Evolutionary conservation across 2,888 invertebrate species (phyloP).

Genomic region (Tanytarsus gracilentus): DNA sequence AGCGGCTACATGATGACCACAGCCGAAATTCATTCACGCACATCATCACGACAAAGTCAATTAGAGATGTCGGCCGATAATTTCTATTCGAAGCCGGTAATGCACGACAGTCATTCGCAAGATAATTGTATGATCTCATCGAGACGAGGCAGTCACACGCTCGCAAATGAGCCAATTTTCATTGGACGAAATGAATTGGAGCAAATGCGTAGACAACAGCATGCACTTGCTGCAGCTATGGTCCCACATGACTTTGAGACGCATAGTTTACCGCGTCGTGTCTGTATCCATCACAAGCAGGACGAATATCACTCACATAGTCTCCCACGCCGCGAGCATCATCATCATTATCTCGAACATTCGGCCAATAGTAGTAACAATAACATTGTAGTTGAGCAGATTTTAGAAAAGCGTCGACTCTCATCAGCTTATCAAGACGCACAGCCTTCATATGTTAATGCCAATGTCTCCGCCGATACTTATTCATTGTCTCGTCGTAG

Average conservation of each 20-base stretch:
- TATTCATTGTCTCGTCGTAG: constrained; percentile 24
- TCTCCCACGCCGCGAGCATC: constrained; percentile 38
- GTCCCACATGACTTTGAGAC: constrained; percentile 39
- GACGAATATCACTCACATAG: constrained; percentile 41
- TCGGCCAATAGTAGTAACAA: constrained; percentile 20
- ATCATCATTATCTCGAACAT: constrained; percentile 33
- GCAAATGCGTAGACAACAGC: constrained; percentile 11
- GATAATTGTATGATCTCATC: constrained; percentile 17
- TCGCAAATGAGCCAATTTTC: constrained; percentile 24
- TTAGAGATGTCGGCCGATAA: constrained; percentile 32
- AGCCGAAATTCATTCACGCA: constrained; percentile 35
- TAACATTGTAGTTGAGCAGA: too few species aligned
- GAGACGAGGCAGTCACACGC: constrained; percentile 16
- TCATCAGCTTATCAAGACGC: constrained; percentile 29
- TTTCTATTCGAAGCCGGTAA: constrained; percentile 27
- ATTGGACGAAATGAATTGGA: constrained; percentile 27
- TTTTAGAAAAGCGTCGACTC: constrained; percentile 1
- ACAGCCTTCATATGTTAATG: constrained; percentile 31
- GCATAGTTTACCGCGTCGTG: constrained; percentile 41
- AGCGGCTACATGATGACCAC: constrained; percentile 34
- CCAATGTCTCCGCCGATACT: constrained; percentile 2
- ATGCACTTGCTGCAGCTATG: neutral
- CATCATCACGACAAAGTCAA: constrained; percentile 32
- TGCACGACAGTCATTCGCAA: constrained; percentile 13
- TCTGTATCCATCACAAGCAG: constrained; percentile 40